Evolutionary conservation across 1,140 invertebrate genomes (phyloP).

Genomic region (Scaptomyza montana): DNA sequence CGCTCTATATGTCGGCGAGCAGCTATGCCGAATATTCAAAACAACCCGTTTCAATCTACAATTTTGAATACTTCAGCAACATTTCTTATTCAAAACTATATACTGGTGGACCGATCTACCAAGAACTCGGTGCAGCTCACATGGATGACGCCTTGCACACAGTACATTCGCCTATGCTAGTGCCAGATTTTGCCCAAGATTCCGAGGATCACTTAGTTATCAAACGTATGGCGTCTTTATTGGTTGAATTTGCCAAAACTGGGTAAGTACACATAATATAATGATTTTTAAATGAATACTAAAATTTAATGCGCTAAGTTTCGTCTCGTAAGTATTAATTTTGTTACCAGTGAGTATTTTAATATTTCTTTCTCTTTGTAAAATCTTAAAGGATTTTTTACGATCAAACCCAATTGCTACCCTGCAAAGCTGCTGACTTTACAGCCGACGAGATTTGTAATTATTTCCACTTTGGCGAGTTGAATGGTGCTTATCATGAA

Average conservation of each 20-base stretch:
- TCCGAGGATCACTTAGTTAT: slow-evolving; percentile 40
- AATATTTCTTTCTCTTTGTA: background rate
- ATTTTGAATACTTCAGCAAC: slow-evolving; percentile 39
- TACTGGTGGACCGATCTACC: background rate
- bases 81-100: background rate
- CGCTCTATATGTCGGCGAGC: slow-evolving; percentile 42
- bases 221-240: slow-evolving; percentile 35
- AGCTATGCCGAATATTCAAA: slow-evolving; percentile 50
- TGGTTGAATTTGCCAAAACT: slow-evolving; percentile 52
- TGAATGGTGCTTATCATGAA: slow-evolving; percentile 26
- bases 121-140: slow-evolving; percentile 54
- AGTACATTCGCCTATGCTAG: slow-evolving; percentile 24
- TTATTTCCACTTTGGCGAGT: slow-evolving; percentile 31
- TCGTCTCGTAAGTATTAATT: too few relatives aligned
- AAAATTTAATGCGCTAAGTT: too few relatives aligned
- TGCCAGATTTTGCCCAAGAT: slow-evolving; percentile 40
- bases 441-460: slow-evolving; percentile 39
- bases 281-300: too few relatives aligned
- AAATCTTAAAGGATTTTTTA: slow-evolving; percentile 14
- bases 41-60: slow-evolving; percentile 52
- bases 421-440: slow-evolving; percentile 41
- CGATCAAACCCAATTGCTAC: background rate
- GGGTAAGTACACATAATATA: slow-evolving; percentile 31
- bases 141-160: slow-evolving; percentile 68
- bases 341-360: too few relatives aligned